A percentile compares a stretch with the other conserved stretches of the same genome.
phyloP scores from a whole-genome alignment of 2,113 vertebrate genomes.

The Daphoenositta chrysoptera region DNA sequence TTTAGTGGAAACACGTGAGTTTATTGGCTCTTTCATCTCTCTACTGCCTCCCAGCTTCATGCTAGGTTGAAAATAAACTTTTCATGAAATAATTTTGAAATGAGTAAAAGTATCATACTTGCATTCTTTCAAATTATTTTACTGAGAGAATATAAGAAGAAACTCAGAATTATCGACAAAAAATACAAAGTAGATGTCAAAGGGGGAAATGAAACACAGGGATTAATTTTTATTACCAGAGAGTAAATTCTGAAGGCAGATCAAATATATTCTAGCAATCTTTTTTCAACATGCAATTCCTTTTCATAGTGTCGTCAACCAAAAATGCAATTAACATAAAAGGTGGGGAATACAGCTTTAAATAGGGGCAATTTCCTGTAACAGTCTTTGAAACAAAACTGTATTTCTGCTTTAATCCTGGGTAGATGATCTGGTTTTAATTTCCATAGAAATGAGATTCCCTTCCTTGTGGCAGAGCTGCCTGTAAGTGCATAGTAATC shows the following conservation, averaged over 20 bases:
- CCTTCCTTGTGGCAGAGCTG: background rate
- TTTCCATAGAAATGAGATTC: slow-evolving; percentile 55
- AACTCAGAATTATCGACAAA: background rate
- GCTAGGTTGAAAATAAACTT: background rate
- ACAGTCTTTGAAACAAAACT: slow-evolving; percentile 26
- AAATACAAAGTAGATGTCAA: background rate
- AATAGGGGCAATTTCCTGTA: background rate
- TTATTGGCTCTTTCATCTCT: background rate
- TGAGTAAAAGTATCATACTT: background rate
- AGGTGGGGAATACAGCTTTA: background rate
- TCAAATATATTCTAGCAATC: background rate
- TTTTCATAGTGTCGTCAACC: background rate
- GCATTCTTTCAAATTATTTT: background rate
- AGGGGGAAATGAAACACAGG: background rate
- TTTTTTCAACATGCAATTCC: background rate
- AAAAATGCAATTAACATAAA: slow-evolving; percentile 25
- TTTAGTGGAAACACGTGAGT: background rate
- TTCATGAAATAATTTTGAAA: background rate
- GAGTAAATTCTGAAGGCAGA: background rate
- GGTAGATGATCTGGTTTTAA: background rate
- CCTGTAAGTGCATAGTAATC: background rate
- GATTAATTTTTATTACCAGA: background rate
- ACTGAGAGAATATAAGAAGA: background rate
- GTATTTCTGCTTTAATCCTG: slow-evolving; percentile 13
- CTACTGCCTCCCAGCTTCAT: background rate